These are phyloP conservation scores for Lucilia cuprina DNA, from an alignment of 1,140 invertebrate genomes.

Conservation along the genomic window DNA sequence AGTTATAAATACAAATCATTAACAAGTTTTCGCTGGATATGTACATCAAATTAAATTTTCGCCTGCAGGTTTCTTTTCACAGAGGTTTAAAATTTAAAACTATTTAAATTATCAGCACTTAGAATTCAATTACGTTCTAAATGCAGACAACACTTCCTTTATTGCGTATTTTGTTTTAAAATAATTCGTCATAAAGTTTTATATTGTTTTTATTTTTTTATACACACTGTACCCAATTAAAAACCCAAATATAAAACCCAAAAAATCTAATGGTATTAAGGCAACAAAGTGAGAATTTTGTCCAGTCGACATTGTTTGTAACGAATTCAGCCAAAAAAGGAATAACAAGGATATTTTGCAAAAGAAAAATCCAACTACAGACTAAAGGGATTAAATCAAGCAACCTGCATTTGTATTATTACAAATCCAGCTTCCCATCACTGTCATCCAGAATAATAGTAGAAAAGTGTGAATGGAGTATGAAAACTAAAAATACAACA, in stretches of 20 bases:
- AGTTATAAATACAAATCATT: too few relatives aligned
- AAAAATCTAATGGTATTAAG: conserved; percentile 10
- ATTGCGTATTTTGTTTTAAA: not conserved
- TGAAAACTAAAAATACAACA: not conserved
- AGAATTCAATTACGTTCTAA: not conserved
- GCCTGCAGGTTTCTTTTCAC: not conserved
- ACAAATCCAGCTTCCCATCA: not conserved
- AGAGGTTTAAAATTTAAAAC: not conserved
- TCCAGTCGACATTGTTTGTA: not conserved
- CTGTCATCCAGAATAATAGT: not conserved
- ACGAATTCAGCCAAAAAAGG: not conserved
- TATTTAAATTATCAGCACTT: not conserved
- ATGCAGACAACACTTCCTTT: not conserved
- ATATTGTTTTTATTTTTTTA: not conserved
- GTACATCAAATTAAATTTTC: not conserved
- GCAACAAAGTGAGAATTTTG: not conserved
- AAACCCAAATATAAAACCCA: not conserved
- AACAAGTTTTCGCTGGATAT: too few relatives aligned
- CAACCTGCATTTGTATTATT: not conserved
- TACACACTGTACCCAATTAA: conserved; percentile 1
- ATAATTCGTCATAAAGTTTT: not conserved
- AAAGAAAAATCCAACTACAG: not conserved
- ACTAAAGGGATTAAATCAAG: not conserved
- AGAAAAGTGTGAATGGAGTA: not conserved
- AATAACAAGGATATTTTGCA: not conserved